These are phyloP conservation scores for Paelopatides confundens DNA, from an alignment of 53 echinoderm and acorn worm genomes.

Conservation along the genomic window DNA sequence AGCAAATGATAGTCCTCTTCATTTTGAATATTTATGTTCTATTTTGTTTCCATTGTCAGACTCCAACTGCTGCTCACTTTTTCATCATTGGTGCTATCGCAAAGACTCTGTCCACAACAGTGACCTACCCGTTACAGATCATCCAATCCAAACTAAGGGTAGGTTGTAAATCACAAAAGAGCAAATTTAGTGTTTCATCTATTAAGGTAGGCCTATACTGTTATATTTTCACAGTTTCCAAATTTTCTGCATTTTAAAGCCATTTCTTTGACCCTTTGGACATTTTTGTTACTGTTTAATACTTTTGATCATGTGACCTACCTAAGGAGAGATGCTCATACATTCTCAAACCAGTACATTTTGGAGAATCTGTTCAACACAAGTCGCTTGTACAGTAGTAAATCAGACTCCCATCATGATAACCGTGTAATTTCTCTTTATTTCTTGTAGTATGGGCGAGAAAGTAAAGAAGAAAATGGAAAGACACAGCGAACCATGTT, in stretches of 20 bases:
- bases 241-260: no score
- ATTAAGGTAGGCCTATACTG: no score
- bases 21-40: not conserved
- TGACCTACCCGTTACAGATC: slow-evolving; percentile 90
- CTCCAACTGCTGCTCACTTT: slow-evolving; percentile 67
- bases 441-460: slow-evolving; percentile 75
- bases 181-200: not conserved
- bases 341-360: no score
- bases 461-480: slow-evolving; percentile 63
- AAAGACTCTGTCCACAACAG: slow-evolving; percentile 78
- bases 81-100: slow-evolving; percentile 91
- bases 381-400: no score
- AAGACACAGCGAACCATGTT: slow-evolving; percentile 45
- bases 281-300: no score
- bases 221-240: no score
- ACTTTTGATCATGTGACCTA: no score
- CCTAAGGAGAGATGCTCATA: no score
- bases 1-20: not conserved
- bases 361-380: no score
- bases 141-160: slow-evolving; percentile 94
- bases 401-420: not conserved
- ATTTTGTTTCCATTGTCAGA: slow-evolving; percentile 42
- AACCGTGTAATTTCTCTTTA: not conserved
- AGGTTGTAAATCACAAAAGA: slow-evolving; percentile 14
- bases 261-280: no score